Evolutionary conservation across 2,888 invertebrate genomes (phyloP), one percentile per base, ranked within the genome.

Genomic region (Plemyria rubiginata): DNA sequence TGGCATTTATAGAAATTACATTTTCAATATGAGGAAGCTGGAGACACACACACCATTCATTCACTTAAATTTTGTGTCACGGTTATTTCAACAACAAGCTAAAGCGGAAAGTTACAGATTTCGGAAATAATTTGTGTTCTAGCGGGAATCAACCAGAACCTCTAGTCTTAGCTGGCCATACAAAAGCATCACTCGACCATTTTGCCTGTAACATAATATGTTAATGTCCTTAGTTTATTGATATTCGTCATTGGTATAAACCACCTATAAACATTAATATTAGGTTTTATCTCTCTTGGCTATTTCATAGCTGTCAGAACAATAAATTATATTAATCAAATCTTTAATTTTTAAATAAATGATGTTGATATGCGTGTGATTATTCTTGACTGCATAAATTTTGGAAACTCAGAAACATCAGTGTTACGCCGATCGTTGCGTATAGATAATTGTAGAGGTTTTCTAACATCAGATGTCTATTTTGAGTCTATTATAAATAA

Each of bases 211-310:
- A 15, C 13, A 43, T 45, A 45, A 11, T 11, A 45, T 45, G 45
- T 45, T 45, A 45, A 36, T 50, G 48, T 43, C 40, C 32, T 48
- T 38, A 38, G 8, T 46, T 36, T 53, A 51, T 50, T 32, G 7
- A 63, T 49, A 56, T 56, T 53, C 63, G 56, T 67, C 63, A 52
- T 62, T 36, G 62, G n/a, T n/a, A n/a, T n/a, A n/a, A n/a, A n/a
- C n/a, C n/a, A n/a, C n/a, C 51, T 62, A 55, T 58, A 58, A 43
- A 57, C 22, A 22, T 49, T 57, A 57, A 45, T 49, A 54, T 54
- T 54, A 38, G 48, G 15, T 51, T 51, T 51, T 45, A 61, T 60
- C 45, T 55, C 36, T 55, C 36, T 51, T 52, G 51, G 53, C 62
- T 53, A 56, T 49, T 53, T 41, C 41, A 7, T 6, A 45, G 22